phyloP scores from a whole-genome alignment of 2,113 vertebrate species.

The Hucho hucho region DNA sequence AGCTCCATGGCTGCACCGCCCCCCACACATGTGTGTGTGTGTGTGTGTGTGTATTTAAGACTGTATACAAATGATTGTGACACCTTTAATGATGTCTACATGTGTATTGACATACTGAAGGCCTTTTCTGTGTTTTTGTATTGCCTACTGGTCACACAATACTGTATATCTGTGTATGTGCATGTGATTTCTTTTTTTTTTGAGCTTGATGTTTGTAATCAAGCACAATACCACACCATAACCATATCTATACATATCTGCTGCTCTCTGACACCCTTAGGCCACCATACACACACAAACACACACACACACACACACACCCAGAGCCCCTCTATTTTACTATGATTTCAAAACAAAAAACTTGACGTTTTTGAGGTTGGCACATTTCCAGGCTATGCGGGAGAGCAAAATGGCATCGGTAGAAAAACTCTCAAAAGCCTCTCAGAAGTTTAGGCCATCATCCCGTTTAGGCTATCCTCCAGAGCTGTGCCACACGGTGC shows the following conservation, averaged over 20 bases:
- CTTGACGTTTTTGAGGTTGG: neutral
- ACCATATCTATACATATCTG: neutral
- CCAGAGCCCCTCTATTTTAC: neutral
- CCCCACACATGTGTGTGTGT: constrained; percentile 10
- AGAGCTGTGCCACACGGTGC: constrained; percentile 20
- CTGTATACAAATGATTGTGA: too few relatives aligned
- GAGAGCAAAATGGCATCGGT: neutral
- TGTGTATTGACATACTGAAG: neutral
- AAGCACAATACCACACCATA: neutral
- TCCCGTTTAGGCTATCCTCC: neutral
- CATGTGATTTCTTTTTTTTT: neutral
- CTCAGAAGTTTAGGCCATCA: neutral
- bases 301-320: neutral
- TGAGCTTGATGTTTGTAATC: neutral
- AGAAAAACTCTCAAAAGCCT: neutral
- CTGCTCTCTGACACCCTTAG: too few relatives aligned
- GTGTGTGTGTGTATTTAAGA: neutral
- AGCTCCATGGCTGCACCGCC: constrained; percentile 8
- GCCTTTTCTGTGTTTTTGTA: neutral
- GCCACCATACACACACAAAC: neutral
- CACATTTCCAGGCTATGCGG: too few relatives aligned
- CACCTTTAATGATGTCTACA: too few relatives aligned
- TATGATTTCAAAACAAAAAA: neutral
- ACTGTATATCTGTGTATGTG: neutral
- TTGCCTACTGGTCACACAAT: neutral